Percentiles rank a stretch among this genome's conserved stretches.
Evolutionary conservation across 1,140 invertebrate genomes (phyloP).

Genomic region (Tyrophagus putrescentiae): DNA sequence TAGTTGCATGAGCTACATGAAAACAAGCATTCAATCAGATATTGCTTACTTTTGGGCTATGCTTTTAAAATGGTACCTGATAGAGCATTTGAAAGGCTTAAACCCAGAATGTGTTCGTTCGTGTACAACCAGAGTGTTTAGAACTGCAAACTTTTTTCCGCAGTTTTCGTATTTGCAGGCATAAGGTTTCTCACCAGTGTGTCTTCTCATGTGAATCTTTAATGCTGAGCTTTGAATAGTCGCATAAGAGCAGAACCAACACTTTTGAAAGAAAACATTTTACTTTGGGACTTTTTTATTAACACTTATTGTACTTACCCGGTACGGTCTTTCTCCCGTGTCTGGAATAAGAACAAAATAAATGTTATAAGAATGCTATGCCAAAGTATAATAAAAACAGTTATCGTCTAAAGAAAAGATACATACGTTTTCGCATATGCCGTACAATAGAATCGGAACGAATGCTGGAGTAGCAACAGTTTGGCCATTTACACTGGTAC

Average conservation of each 20-base stretch:
- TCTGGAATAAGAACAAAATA: not conserved
- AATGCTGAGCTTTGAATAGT: constrained; percentile 34
- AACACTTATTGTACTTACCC: not conserved
- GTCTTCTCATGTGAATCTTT: constrained; percentile 84
- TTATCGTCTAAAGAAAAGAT: not conserved
- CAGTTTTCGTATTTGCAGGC: constrained; percentile 43
- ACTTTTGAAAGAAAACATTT: not conserved
- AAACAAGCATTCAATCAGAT: too few relatives aligned
- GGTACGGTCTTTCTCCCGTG: constrained; percentile 5
- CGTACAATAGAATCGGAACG: constrained; percentile 15
- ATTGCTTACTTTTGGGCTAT: too few relatives aligned
- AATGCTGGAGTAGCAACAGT: constrained; percentile 1
- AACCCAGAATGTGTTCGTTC: constrained; percentile 90
- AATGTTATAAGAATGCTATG: not conserved
- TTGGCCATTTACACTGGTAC: constrained; percentile 13
- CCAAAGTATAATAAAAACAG: not conserved
- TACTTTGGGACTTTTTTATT: not conserved
- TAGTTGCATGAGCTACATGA: constrained; percentile 3
- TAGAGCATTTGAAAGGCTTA: constrained; percentile 75
- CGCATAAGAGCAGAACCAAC: constrained; percentile 15
- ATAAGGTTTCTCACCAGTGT: constrained; percentile 67
- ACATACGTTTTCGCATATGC: constrained; percentile 13
- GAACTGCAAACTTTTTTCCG: constrained; percentile 67
- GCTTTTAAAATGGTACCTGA: too few relatives aligned
- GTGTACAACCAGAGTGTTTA: constrained; percentile 38